phyloP scores from a whole-genome alignment of 2,797 vertebrate genomes.

The Pelodytes ibericus region DNA sequence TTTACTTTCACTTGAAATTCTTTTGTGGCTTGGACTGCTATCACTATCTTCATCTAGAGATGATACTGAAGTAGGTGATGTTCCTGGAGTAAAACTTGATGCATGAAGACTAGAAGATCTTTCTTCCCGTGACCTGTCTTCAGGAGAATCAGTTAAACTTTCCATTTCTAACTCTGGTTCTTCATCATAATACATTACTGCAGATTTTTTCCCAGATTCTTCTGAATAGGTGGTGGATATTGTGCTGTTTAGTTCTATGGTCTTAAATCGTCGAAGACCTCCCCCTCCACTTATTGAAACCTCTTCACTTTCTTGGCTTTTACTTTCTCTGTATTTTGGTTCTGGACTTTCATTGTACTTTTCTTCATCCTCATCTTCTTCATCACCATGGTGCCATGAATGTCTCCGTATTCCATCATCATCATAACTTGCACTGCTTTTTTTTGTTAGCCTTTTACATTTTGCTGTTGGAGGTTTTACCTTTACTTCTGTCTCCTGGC shows the following conservation, averaged over 20 bases:
- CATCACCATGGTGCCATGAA: constrained; percentile 74
- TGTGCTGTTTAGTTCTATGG: constrained; percentile 91
- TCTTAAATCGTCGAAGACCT: constrained; percentile 90
- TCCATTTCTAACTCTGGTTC: constrained; percentile 87
- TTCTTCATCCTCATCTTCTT: constrained; percentile 63
- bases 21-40: constrained; percentile 90
- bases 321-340: constrained; percentile 77
- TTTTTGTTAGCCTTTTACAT: constrained; percentile 68
- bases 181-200: constrained; percentile 77
- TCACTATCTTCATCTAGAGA: constrained; percentile 98
- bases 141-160: constrained; percentile 91
- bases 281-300: constrained; percentile 73
- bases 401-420: constrained; percentile 72
- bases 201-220: constrained; percentile 73
- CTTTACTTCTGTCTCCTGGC: constrained; percentile 73
- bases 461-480: constrained; percentile 69
- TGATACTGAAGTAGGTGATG: constrained; percentile 94
- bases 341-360: constrained; percentile 77
- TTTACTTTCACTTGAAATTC: constrained; percentile 86
- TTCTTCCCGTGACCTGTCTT: constrained; percentile 95
- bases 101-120: constrained; percentile 93
- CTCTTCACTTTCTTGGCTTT: constrained; percentile 80
- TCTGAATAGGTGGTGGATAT: constrained; percentile 71
- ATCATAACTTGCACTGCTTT: constrained; percentile 75
- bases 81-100: constrained; percentile 91